A percentile compares a stretch with the other conserved stretches of the same genome.
These are phyloP conservation scores for Oreotrochilus melanogaster DNA, from an alignment of 2,113 vertebrate genomes.

Conservation along the genomic window DNA sequence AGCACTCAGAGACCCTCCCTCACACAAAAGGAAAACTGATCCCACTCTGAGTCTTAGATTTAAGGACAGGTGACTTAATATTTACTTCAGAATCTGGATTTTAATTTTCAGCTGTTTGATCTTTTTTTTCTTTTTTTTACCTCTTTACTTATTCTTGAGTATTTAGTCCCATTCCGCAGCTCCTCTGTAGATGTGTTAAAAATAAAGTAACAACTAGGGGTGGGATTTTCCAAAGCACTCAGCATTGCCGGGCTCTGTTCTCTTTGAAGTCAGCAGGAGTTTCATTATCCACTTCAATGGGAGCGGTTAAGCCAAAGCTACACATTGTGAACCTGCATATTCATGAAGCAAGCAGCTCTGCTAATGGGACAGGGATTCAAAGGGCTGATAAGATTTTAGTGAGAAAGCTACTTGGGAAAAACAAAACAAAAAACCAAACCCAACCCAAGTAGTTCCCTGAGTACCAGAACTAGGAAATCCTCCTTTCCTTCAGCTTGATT, in stretches of 20 bases:
- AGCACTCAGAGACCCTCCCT: not conserved
- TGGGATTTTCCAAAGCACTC: conserved; percentile 66
- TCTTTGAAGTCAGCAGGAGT: conserved; percentile 67
- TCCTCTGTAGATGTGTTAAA: conserved; percentile 28
- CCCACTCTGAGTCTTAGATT: not conserved
- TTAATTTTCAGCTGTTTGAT: conserved; percentile 31
- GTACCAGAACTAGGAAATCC: not conserved
- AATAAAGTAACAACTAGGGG: conserved; percentile 56
- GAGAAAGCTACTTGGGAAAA: not conserved
- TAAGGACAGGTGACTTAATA: not conserved
- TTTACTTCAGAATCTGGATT: conserved; percentile 12
- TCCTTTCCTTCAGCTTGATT: not conserved
- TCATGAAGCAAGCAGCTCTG: conserved; percentile 31
- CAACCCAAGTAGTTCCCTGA: not conserved
- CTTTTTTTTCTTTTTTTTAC: not conserved
- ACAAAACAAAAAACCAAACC: not conserved
- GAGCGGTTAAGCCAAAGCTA: conserved; percentile 34
- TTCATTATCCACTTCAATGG: conserved; percentile 60
- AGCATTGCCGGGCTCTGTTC: not conserved
- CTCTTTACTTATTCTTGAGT: conserved; percentile 14
- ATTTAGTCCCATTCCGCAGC: conserved; percentile 35
- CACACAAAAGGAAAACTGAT: not conserved
- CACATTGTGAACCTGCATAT: conserved; percentile 42
- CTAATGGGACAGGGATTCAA: conserved; percentile 49
- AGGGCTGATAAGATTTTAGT: conserved; percentile 26